Conservation (phyloP, 2,113 vertebrate species). For the Sus scrofa region DNA sequence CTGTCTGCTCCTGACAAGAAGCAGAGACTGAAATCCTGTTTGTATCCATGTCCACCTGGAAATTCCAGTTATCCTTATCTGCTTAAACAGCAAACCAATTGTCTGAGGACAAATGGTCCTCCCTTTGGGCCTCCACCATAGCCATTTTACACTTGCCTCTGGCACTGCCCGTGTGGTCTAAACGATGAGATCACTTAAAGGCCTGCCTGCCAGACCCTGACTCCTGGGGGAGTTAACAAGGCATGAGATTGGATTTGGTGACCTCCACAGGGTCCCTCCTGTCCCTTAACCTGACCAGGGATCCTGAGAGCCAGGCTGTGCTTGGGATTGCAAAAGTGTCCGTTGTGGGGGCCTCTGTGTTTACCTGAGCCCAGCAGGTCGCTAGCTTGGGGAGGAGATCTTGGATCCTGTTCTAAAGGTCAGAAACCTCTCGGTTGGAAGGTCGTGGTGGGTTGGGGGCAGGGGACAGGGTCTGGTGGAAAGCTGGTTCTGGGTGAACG, state of each 20-base stretch:
- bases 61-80: conserved; percentile 50
- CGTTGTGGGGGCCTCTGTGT: neutral
- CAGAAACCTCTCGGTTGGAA: neutral
- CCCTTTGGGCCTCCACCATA: neutral
- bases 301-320: neutral
- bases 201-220: neutral
- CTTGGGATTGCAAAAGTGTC: neutral
- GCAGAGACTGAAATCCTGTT: conserved; percentile 54
- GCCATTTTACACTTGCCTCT: conserved; percentile 1
- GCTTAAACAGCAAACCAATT: neutral
- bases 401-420: neutral
- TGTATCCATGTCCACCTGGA: conserved; percentile 1
- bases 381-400: neutral
- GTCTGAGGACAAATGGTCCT: neutral
- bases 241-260: neutral
- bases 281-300: neutral
- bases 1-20: neutral
- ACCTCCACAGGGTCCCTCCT: neutral
- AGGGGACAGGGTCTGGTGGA: neutral
- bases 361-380: neutral
- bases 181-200: neutral
- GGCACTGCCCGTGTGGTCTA: neutral
- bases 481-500: conserved; percentile 49
- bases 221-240: neutral
- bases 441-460: neutral